Evolutionary conservation across 2,888 invertebrate species (phyloP).

Genomic region (Sinohyriopsis cumingii): DNA sequence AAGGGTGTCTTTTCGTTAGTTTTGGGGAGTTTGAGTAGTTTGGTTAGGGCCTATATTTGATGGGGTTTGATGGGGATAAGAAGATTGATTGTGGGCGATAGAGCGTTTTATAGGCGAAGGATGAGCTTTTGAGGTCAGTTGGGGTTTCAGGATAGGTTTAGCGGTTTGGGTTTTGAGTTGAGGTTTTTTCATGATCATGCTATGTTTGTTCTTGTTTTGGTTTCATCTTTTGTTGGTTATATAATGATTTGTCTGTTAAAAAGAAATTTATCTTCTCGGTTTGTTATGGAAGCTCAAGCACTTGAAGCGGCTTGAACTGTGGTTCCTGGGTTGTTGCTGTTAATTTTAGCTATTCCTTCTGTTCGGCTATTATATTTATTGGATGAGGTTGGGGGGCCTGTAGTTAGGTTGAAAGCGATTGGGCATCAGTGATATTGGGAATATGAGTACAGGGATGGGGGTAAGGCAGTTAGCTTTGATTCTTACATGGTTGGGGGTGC

Average conservation of each 20-base stretch:
- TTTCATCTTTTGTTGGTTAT: background rate
- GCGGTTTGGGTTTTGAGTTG: background rate
- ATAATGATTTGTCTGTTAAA: background rate
- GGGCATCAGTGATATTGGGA: slow-evolving; percentile 71
- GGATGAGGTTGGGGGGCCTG: slow-evolving; percentile 22
- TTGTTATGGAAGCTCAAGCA: background rate
- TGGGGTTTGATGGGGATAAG: too few species aligned
- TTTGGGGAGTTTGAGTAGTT: too few species aligned
- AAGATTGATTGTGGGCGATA: too few species aligned
- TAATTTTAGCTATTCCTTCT: background rate
- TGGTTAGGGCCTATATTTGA: too few species aligned
- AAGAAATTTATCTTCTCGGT: background rate
- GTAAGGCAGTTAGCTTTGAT: slow-evolving; percentile 65
- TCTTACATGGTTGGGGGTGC: too few species aligned
- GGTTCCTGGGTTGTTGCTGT: slow-evolving; percentile 19
- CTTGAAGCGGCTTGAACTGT: slow-evolving; percentile 38
- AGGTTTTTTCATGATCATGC: background rate
- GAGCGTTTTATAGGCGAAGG: too few species aligned
- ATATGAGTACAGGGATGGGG: slow-evolving; percentile 40
- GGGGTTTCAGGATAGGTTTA: background rate
- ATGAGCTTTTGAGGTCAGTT: too few species aligned
- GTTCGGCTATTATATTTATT: slow-evolving; percentile 51
- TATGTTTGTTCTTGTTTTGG: background rate
- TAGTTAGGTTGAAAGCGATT: slow-evolving; percentile 63
- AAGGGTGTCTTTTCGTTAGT: too few species aligned